These are phyloP conservation scores for Lanistes nyassanus DNA, from an alignment of 1,140 invertebrate genomes.

Conservation along the genomic window DNA sequence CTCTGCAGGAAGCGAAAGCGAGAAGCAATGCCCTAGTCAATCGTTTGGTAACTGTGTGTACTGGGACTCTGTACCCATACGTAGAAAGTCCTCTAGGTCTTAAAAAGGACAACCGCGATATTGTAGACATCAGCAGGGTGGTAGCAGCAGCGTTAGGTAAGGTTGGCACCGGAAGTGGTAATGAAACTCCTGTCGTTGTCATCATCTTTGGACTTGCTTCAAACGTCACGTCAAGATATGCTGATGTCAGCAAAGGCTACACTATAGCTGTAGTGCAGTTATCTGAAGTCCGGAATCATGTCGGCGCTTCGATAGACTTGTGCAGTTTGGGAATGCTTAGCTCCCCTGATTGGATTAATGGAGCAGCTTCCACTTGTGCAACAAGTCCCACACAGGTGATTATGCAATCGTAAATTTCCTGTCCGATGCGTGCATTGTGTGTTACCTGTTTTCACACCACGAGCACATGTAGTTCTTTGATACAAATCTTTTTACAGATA, in stretches of 20 bases:
- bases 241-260: background rate
- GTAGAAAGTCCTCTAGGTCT: conserved; percentile 2
- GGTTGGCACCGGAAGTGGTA: background rate
- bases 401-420: too few relatives aligned
- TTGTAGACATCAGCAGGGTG: background rate
- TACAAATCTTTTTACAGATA: too few relatives aligned
- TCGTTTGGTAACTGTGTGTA: conserved; percentile 1
- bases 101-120: background rate
- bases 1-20: background rate
- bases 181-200: background rate
- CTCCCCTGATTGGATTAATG: too few relatives aligned
- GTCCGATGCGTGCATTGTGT: too few relatives aligned
- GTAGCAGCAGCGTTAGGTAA: background rate
- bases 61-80: conserved; percentile 1
- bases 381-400: too few relatives aligned
- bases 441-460: too few relatives aligned
- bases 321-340: too few relatives aligned
- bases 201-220: background rate
- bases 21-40: background rate
- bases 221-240: background rate
- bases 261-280: background rate
- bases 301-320: background rate
- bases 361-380: too few relatives aligned
- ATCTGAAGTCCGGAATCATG: background rate
- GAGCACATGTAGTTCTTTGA: too few relatives aligned